Conservation (phyloP, 1,140 invertebrate genomes). For the Drosophila tropicalis region DNA sequence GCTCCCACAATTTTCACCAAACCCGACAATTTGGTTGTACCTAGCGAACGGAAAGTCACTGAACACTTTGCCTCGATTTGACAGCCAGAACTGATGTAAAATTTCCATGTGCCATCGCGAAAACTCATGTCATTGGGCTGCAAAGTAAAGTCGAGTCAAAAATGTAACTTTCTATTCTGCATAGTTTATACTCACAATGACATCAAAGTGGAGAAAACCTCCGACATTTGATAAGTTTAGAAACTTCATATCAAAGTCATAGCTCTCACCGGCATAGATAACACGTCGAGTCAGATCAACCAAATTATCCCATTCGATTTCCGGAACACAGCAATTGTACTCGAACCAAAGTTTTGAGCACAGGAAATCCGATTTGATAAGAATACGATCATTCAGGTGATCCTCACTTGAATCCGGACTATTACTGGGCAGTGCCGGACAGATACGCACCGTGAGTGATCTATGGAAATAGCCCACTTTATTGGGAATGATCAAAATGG, state of each 20-base stretch:
- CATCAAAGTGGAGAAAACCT: conserved; percentile 69
- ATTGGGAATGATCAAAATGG: conserved; percentile 71
- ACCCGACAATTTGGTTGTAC: conserved; percentile 54
- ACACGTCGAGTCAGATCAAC: conserved; percentile 43
- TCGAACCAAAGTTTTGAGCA: conserved; percentile 69
- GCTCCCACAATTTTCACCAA: conserved; percentile 63
- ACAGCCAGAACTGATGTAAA: conserved; percentile 41
- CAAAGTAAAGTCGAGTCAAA: background rate
- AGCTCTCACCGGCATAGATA: conserved; percentile 67
- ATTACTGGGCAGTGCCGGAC: conserved; percentile 31
- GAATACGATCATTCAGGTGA: conserved; percentile 13
- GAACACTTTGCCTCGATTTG: conserved; percentile 40
- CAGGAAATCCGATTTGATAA: conserved; percentile 58
- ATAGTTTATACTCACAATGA: conserved; percentile 56
- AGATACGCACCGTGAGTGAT: conserved; percentile 62
- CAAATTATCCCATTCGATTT: conserved; percentile 51
- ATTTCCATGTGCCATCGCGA: conserved; percentile 64
- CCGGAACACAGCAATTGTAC: conserved; percentile 66
- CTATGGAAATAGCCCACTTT: conserved; percentile 59
- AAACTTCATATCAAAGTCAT: conserved; percentile 65
- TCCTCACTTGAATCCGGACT: conserved; percentile 31
- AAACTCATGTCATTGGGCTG: conserved; percentile 68
- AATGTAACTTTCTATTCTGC: no score
- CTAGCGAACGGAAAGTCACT: conserved; percentile 53
- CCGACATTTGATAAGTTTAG: conserved; percentile 47